Evolutionary conservation across 64 coral and sea anemone genomes (phyloP).

Genomic region (Hydrozoanthus tunicans): DNA sequence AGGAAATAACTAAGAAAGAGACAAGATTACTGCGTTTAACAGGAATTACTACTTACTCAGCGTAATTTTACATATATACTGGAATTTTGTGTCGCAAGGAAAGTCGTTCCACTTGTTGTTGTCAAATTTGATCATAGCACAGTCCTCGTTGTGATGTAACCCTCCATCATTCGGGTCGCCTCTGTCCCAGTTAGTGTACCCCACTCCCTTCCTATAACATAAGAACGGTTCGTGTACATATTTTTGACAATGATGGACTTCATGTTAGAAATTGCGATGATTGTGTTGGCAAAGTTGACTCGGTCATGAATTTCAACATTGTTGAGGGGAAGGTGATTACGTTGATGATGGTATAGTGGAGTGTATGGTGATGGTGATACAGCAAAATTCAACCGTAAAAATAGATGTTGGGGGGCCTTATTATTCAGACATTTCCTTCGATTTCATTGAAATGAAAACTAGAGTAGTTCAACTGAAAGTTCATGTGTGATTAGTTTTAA

Average conservation of each 20-base stretch:
- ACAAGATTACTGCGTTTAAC: too few relatives aligned
- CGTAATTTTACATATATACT: constrained; percentile 67
- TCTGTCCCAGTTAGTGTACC: constrained; percentile 61
- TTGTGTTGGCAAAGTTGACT: too few relatives aligned
- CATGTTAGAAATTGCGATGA: not conserved
- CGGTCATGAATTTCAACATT: too few relatives aligned
- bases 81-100: constrained; percentile 63
- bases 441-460: too few relatives aligned
- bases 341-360: not conserved
- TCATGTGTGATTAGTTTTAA: too few relatives aligned
- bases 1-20: too few relatives aligned
- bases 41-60: not conserved
- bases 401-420: too few relatives aligned
- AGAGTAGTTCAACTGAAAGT: too few relatives aligned
- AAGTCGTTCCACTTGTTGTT: constrained; percentile 72
- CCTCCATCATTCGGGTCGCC: constrained; percentile 72
- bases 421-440: too few relatives aligned
- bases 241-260: not conserved
- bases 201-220: constrained; percentile 25
- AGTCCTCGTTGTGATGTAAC: constrained; percentile 49
- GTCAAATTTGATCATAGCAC: constrained; percentile 50
- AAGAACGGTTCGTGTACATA: not conserved
- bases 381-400: too few relatives aligned
- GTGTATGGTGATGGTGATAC: not conserved
- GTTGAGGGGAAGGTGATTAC: not conserved